Percentiles rank a stretch among this genome's conserved stretches.
These are phyloP conservation scores for Linnaemya vulpina DNA, from an alignment of 2,888 invertebrate species.

Conservation along the genomic window DNA sequence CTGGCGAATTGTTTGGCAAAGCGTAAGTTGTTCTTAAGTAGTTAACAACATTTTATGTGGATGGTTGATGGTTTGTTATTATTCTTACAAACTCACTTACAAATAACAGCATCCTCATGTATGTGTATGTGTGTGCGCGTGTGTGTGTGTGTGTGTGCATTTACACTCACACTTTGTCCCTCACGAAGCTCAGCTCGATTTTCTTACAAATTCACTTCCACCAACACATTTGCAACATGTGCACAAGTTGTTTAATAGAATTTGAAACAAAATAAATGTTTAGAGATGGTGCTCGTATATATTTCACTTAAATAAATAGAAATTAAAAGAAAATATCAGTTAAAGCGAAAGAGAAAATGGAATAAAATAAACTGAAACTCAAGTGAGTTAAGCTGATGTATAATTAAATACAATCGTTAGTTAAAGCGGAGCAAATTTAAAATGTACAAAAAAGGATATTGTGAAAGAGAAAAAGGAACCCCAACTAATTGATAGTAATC, in stretches of 20 bases:
- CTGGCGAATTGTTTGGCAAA: constrained; percentile 47
- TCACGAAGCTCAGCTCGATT: not conserved
- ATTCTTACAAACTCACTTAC: not conserved
- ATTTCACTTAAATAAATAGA: constrained; percentile 48
- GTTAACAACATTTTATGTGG: constrained; percentile 67
- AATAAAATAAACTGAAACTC: constrained; percentile 1
- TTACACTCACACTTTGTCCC: too few species aligned
- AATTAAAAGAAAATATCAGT: constrained; percentile 9
- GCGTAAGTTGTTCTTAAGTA: constrained; percentile 65
- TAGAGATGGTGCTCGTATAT: constrained; percentile 7
- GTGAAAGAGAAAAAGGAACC: not conserved
- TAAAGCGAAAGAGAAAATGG: not conserved
- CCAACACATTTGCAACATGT: constrained; percentile 33
- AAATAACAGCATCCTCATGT: not conserved
- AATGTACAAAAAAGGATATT: not conserved
- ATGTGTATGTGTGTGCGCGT: not conserved
- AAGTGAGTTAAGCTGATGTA: constrained; percentile 23
- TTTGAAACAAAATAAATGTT: constrained; percentile 49
- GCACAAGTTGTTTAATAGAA: constrained; percentile 38
- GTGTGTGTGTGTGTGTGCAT: too few species aligned
- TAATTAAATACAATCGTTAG: constrained; percentile 33
- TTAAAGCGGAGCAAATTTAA: constrained; percentile 12
- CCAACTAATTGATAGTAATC: constrained; percentile 15
- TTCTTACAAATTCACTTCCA: constrained; percentile 25
- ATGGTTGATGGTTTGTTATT: constrained; percentile 59